Evolutionary conservation across 1,140 invertebrate genomes (phyloP).

Genomic region (Muscidifurax raptorellus): DNA sequence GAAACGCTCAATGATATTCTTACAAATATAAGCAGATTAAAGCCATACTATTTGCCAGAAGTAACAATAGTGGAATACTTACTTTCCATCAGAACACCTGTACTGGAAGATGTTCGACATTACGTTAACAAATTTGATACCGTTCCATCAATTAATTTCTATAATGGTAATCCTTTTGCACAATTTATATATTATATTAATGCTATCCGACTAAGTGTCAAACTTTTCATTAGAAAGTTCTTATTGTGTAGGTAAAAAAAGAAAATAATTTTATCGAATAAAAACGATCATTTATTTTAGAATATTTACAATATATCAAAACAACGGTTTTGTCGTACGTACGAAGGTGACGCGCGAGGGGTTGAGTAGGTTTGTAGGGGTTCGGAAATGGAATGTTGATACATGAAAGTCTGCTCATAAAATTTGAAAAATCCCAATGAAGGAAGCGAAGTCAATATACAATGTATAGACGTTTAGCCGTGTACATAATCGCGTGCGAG

Average conservation of each 20-base stretch:
- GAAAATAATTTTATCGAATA: conserved; percentile 62
- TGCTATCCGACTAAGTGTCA: too few species aligned
- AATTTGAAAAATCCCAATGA: conserved; percentile 54
- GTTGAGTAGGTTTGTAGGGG: conserved; percentile 15
- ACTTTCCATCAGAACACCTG: conserved; percentile 41
- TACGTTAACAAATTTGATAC: conserved; percentile 47
- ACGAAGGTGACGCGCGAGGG: conserved; percentile 49
- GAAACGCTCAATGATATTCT: conserved; percentile 27
- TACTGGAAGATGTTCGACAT: conserved; percentile 54
- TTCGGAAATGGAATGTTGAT: conserved; percentile 10
- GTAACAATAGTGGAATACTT: conserved; percentile 60
- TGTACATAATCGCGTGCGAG: conserved; percentile 18
- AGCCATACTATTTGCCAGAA: conserved; percentile 56
- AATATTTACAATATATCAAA: conserved; percentile 73
- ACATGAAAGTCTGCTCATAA: conserved; percentile 51
- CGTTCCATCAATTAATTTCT: conserved; percentile 55
- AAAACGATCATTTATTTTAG: conserved; percentile 73
- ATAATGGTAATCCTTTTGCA: conserved; percentile 58
- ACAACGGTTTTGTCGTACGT: conserved; percentile 62
- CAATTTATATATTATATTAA: not conserved
- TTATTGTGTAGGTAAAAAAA: not conserved
- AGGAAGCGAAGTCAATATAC: conserved; percentile 21
- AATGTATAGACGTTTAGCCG: conserved; percentile 23
- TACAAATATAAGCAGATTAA: conserved; percentile 36
- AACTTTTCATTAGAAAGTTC: not conserved